A percentile compares a stretch with the other conserved stretches of the same genome.
phyloP scores from a whole-genome alignment of 2,888 invertebrate genomes.

The Malthinus flaveolus region DNA sequence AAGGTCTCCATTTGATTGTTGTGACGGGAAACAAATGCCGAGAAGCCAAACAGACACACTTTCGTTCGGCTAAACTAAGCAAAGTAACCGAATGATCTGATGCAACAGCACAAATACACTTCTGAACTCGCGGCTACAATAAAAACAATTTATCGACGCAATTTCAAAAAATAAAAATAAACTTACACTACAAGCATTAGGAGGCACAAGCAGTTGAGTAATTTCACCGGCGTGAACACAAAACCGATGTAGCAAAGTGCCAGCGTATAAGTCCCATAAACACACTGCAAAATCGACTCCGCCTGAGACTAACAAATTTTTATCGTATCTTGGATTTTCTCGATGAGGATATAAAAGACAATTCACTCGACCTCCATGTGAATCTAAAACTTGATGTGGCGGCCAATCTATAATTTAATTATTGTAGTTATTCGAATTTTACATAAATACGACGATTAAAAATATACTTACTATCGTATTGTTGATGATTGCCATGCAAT shows the following conservation, averaged over 20 bases:
- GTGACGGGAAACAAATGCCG: constrained; percentile 95
- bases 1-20: constrained; percentile 93
- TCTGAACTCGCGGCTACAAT: constrained; percentile 83
- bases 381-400: constrained; percentile 81
- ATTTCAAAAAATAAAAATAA: not conserved
- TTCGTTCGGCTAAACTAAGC: constrained; percentile 87
- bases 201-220: constrained; percentile 91
- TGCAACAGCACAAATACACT: constrained; percentile 95
- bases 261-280: constrained; percentile 92
- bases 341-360: constrained; percentile 94
- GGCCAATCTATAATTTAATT: constrained; percentile 75
- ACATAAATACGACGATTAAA: not conserved
- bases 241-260: constrained; percentile 88
- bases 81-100: constrained; percentile 97
- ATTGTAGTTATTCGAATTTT: not conserved
- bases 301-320: constrained; percentile 88
- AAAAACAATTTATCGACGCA: constrained; percentile 30
- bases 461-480: constrained; percentile 64
- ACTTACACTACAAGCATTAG: constrained; percentile 82
- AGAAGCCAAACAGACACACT: constrained; percentile 89
- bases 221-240: constrained; percentile 98
- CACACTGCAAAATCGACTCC: constrained; percentile 98
- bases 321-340: constrained; percentile 86
- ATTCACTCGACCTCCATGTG: constrained; percentile 93
- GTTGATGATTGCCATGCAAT: constrained; percentile 84